Evolutionary conservation across 2,888 invertebrate genomes (phyloP).

Genomic region (Aromia moschata): DNA sequence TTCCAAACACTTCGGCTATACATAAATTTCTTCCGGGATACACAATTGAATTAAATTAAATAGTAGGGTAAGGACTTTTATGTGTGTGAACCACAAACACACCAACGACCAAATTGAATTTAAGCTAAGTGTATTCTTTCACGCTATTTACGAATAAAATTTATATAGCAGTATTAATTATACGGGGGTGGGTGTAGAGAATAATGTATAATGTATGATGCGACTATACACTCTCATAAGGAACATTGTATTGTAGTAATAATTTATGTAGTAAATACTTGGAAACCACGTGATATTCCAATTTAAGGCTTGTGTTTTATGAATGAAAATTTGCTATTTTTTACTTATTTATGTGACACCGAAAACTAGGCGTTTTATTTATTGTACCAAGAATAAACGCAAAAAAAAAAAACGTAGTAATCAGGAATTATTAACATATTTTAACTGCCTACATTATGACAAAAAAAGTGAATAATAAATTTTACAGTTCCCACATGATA

Average conservation of each 20-base stretch:
- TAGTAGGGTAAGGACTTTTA: not conserved
- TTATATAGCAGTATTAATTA: not conserved
- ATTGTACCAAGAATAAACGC: no score
- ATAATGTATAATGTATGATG: not conserved
- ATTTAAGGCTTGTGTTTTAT: no score
- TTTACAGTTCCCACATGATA: no score
- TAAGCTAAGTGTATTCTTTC: not conserved
- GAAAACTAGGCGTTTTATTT: no score
- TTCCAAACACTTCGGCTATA: not conserved
- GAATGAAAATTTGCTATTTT: no score
- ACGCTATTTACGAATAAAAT: not conserved
- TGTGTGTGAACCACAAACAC: not conserved
- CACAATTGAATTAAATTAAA: conserved; percentile 1
- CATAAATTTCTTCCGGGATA: not conserved
- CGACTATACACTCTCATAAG: not conserved
- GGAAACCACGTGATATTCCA: not conserved
- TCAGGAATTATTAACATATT: no score
- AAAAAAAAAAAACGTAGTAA: no score
- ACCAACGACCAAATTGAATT: not conserved
- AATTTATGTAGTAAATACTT: not conserved
- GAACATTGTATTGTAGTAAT: not conserved
- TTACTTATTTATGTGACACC: no score
- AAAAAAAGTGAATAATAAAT: no score
- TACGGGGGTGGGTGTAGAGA: not conserved
- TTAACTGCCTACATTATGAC: no score